Evolutionary conservation across 2,888 invertebrate species (phyloP), one percentile per base, ranked within the genome.

Genomic region (Odontothrips loti): DNA sequence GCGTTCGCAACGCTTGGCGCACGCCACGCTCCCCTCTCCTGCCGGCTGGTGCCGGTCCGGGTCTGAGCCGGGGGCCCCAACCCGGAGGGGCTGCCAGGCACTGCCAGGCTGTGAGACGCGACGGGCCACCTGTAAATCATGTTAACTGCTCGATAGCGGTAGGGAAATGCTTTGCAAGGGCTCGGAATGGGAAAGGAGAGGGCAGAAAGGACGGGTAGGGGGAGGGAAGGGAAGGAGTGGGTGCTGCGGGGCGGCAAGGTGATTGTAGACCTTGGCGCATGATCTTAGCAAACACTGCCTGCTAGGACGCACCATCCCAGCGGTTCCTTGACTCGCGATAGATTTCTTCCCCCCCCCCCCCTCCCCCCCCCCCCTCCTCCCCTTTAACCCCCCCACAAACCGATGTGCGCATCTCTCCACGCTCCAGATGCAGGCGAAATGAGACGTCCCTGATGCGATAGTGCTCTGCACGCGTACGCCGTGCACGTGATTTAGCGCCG

Each of bases 41-140:
- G 51, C 12, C 51, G 51, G 15, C 51, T 10, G 15, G 51, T 20
- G 15, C 12, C 51, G 10, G 51, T 51, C 51, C 51, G 51, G 51
- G 20, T 10, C 51, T 20, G 20, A 20, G 51, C 51, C 51, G 51
- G 51, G 15, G 15, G 20, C 34, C 2, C 2, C 34, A 43, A 43
- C 34, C 3, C 3, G 3, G 34, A 43, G 34, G 34, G 34, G 2
- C 34, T 43, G 34, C 3, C 34, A 43, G 34, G 34, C 34, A 6
- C 34, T 43, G 34, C 34, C 34, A 43, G 34, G 6, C 34, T 43
- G 34, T 43, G 34, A 43, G 34, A 6, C 68, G 12, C 27, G 68
- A 58, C 68, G 68, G n/a, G 68, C 68, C 68, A 75, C 68, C 68
- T 75, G 68, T 75, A 75, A 75, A 75, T 75, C 68, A 75, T 75